Conservation (phyloP, 2,888 invertebrate species). For the Dendrolimus houi region DNA sequence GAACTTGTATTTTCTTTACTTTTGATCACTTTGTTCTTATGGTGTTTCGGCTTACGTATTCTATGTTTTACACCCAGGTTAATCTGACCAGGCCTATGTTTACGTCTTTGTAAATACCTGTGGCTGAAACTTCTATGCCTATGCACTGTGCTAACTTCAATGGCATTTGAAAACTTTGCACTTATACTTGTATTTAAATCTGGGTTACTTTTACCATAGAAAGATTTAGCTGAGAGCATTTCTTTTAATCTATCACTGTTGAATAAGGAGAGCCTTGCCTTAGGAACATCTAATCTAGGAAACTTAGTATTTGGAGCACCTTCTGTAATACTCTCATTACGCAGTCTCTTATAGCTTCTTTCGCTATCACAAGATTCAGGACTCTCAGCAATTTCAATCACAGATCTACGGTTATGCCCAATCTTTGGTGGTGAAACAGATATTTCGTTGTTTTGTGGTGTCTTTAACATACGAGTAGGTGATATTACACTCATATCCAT, state of each 20-base stretch:
- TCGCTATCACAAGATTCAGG: constrained; percentile 60
- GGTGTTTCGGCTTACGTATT: constrained; percentile 77
- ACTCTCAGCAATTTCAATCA: constrained; percentile 54
- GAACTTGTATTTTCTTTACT: constrained; percentile 18
- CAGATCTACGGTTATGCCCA: constrained; percentile 41
- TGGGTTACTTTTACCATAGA: constrained; percentile 71
- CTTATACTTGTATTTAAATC: constrained; percentile 48
- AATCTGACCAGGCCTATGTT: constrained; percentile 75
- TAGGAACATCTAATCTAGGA: constrained; percentile 54
- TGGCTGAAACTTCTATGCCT: constrained; percentile 35
- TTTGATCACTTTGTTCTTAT: constrained; percentile 34
- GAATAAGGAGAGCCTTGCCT: constrained; percentile 61
- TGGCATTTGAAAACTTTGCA: constrained; percentile 45
- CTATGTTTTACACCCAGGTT: constrained; percentile 80
- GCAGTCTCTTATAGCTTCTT: constrained; percentile 52
- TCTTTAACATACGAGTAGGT: constrained; percentile 58
- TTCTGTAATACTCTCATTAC: constrained; percentile 49
- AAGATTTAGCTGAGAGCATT: constrained; percentile 70
- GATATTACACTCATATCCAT: constrained; percentile 53
- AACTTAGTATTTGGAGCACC: constrained; percentile 46
- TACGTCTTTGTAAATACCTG: constrained; percentile 35
- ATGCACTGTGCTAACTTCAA: constrained; percentile 37
- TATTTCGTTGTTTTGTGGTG: constrained; percentile 55
- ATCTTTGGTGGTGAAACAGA: constrained; percentile 57
- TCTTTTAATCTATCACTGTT: constrained; percentile 61